These are phyloP conservation scores for Leptinotarsa tumamoca DNA, from an alignment of 2,888 invertebrate species.

Conservation along the genomic window DNA sequence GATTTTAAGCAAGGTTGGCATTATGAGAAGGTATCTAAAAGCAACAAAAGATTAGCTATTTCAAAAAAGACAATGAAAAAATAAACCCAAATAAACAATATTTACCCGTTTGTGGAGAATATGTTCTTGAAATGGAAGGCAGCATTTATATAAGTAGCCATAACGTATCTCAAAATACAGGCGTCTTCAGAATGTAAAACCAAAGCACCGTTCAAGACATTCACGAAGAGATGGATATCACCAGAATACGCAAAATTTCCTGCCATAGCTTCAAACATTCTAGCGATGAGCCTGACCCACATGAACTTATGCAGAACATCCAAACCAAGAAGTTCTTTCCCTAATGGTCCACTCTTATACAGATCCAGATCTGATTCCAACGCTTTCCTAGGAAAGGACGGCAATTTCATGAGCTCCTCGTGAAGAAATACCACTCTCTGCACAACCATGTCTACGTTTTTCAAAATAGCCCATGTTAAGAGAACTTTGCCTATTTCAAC, in stretches of 20 bases:
- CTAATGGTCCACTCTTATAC: constrained; percentile 86
- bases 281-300: constrained; percentile 96
- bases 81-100: constrained; percentile 30
- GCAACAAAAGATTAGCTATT: background rate
- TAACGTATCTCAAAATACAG: constrained; percentile 92
- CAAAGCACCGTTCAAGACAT: constrained; percentile 96
- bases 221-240: constrained; percentile 96
- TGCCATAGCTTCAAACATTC: constrained; percentile 98
- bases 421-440: constrained; percentile 98
- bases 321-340: constrained; percentile 79
- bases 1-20: constrained; percentile 96
- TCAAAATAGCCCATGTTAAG: constrained; percentile 90
- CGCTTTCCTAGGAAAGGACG: constrained; percentile 97
- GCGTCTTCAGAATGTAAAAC: constrained; percentile 98
- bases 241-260: constrained; percentile 97
- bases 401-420: constrained; percentile 98
- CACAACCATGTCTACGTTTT: constrained; percentile 94
- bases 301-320: constrained; percentile 98
- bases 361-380: constrained; percentile 95
- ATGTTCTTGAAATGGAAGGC: constrained; percentile 99
- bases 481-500: constrained; percentile 97
- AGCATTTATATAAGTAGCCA: constrained; percentile 97
- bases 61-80: background rate
- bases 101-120: constrained; percentile 94
- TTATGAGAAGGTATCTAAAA: constrained; percentile 89